Evolutionary conservation across 1,140 invertebrate genomes (phyloP).

Genomic region (Teleogryllus occipitalis): DNA sequence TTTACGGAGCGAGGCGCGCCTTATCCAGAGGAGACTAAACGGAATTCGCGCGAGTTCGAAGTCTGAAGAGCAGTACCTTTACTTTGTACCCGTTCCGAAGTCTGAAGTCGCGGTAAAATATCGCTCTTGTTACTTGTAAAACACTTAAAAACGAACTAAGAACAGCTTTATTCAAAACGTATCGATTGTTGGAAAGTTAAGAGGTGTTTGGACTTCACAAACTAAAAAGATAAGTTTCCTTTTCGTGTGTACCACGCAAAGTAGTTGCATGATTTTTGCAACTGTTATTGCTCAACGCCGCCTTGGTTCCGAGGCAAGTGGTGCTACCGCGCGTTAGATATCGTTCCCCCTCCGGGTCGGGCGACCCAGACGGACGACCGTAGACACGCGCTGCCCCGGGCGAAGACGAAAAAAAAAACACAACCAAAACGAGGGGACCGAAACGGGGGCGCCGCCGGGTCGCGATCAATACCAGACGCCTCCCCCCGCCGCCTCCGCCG

Average conservation of each 20-base stretch:
- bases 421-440: neutral
- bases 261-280: neutral
- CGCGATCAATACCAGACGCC: neutral
- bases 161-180: too few relatives aligned
- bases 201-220: too few relatives aligned
- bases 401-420: neutral
- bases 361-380: too few relatives aligned
- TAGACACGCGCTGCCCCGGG: neutral
- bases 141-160: too few relatives aligned
- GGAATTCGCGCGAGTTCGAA: too few relatives aligned
- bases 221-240: too few relatives aligned
- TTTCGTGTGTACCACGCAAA: too few relatives aligned
- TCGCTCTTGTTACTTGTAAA: neutral
- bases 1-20: neutral
- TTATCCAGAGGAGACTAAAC: neutral
- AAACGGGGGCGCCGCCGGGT: neutral
- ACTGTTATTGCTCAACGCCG: neutral
- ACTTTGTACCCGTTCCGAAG: neutral
- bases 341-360: too few relatives aligned
- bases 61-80: too few relatives aligned
- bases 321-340: too few relatives aligned
- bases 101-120: neutral
- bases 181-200: too few relatives aligned
- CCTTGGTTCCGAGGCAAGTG: too few relatives aligned
- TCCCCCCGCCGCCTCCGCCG: neutral